phyloP scores from a whole-genome alignment of 2,888 invertebrate species.

The Philereme transversata region DNA sequence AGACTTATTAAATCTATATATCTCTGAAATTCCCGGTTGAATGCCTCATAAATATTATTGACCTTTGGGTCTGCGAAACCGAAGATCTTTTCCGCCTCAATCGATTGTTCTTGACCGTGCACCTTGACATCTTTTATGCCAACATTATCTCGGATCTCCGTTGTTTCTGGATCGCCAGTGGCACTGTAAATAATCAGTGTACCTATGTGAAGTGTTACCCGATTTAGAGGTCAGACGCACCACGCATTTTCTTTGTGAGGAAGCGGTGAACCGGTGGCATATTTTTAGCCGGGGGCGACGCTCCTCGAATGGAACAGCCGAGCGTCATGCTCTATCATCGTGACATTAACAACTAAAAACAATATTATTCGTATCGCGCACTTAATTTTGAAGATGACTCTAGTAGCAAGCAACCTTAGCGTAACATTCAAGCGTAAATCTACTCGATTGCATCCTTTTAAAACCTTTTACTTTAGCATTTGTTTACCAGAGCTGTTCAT shows the following conservation, averaged over 20 bases:
- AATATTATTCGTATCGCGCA: constrained; percentile 22
- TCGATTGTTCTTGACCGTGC: constrained; percentile 46
- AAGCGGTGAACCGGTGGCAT: constrained; percentile 71
- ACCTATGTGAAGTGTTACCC: constrained; percentile 53
- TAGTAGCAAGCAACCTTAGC: no score
- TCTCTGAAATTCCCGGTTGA: constrained; percentile 3
- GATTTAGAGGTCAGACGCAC: constrained; percentile 68
- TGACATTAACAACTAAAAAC: constrained; percentile 44
- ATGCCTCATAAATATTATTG: constrained; percentile 5
- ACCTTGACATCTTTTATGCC: constrained; percentile 44
- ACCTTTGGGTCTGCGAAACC: constrained; percentile 15
- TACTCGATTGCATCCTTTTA: not conserved
- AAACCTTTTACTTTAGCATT: not conserved
- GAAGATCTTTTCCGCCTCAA: constrained; percentile 38
- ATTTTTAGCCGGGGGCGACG: constrained; percentile 81
- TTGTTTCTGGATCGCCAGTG: constrained; percentile 33
- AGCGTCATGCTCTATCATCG: constrained; percentile 45
- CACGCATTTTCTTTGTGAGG: constrained; percentile 77
- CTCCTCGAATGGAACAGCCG: constrained; percentile 43
- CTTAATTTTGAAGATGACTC: constrained; percentile 3
- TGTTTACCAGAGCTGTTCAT: constrained; percentile 35
- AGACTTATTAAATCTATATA: not conserved
- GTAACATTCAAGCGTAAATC: no score
- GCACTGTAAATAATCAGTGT: constrained; percentile 45
- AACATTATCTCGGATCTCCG: constrained; percentile 25